Conservation (phyloP, 2,113 vertebrate species). For the Phalacrocorax carbo region DNA sequence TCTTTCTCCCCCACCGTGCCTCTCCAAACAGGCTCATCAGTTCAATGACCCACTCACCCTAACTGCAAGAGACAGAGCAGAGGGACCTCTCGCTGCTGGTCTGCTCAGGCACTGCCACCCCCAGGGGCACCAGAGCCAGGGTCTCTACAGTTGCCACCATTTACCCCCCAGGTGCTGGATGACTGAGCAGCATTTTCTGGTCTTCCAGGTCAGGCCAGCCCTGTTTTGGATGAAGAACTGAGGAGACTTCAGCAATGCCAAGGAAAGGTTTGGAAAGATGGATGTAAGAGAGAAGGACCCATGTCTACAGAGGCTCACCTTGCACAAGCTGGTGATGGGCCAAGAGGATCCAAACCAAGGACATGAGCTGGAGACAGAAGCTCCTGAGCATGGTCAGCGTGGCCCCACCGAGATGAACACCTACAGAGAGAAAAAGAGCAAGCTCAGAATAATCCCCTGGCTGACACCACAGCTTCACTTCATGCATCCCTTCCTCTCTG, state of each 20-base stretch:
- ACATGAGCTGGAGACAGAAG: slow-evolving; percentile 70
- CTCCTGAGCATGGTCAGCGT: slow-evolving; percentile 75
- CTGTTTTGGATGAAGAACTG: background rate
- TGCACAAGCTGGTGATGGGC: slow-evolving; percentile 59
- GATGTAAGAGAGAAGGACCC: background rate
- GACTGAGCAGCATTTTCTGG: background rate
- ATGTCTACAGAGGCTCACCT: slow-evolving; percentile 34
- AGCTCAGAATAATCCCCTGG: background rate
- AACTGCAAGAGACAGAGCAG: background rate
- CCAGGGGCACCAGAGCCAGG: background rate
- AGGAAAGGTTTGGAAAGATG: background rate
- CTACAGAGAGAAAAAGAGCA: slow-evolving; percentile 17
- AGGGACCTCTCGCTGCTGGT: background rate
- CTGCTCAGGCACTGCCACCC: background rate
- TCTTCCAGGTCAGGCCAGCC: background rate
- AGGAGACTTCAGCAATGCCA: background rate
- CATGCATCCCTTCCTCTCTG: background rate
- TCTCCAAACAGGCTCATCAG: background rate
- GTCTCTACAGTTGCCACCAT: background rate
- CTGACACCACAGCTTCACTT: background rate
- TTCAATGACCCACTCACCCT: background rate
- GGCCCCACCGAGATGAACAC: slow-evolving; percentile 68
- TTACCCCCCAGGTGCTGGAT: background rate
- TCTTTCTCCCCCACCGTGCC: background rate
- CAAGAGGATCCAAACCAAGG: slow-evolving; percentile 73